Conservation (phyloP, 2,113 vertebrate species). For the Papio anubis region DNA sequence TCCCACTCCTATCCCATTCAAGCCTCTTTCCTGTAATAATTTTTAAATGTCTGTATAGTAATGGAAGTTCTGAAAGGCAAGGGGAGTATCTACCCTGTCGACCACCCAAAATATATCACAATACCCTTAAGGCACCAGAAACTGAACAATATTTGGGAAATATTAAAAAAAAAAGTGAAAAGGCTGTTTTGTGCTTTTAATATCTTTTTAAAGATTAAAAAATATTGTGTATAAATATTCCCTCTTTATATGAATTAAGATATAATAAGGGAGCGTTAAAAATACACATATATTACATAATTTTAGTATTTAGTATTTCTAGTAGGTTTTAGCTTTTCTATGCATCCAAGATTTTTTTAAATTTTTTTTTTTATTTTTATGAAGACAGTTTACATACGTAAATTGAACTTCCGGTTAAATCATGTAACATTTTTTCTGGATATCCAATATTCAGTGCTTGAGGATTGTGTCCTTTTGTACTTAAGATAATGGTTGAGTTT, state of each 20-base stretch:
- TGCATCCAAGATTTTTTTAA: neutral
- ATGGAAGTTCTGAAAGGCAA: too few relatives aligned
- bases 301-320: neutral
- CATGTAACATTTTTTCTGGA: too few relatives aligned
- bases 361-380: neutral
- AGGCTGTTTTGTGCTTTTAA: neutral
- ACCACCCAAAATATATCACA: neutral
- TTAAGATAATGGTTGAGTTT: neutral
- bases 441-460: neutral
- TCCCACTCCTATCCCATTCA: neutral
- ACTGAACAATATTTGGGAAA: neutral
- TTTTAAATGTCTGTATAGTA: neutral
- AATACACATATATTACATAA: neutral
- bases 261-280: neutral
- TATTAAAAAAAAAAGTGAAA: neutral
- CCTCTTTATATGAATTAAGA: neutral
- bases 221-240: neutral
- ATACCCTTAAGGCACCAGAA: neutral
- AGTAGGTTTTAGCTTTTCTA: neutral
- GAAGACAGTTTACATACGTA: neutral
- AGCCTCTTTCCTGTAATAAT: neutral
- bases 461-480: neutral
- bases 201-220: neutral
- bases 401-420: neutral
- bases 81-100: neutral